A percentile compares a stretch with the other conserved stretches of the same genome.
These are phyloP conservation scores for Pseudococcus jackbeardsleyi DNA, from an alignment of 2,888 invertebrate genomes.

Conservation along the genomic window DNA sequence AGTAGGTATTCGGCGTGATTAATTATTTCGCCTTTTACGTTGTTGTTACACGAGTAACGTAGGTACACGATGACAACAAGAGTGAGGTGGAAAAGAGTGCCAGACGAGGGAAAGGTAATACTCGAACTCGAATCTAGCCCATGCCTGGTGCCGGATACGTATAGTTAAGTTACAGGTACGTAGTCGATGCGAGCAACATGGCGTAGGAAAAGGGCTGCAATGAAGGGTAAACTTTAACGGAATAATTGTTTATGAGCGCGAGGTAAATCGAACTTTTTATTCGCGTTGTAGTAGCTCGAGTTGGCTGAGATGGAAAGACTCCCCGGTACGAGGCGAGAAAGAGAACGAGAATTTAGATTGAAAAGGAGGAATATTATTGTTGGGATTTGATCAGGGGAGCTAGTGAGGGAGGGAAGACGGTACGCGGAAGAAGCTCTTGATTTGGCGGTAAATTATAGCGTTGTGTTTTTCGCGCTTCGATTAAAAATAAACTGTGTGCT, in stretches of 20 bases:
- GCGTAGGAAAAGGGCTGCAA: no score
- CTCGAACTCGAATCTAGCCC: neutral
- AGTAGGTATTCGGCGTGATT: neutral
- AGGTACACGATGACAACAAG: neutral
- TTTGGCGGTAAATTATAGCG: constrained; percentile 44
- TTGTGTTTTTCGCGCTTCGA: constrained; percentile 41
- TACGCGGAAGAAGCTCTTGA: constrained; percentile 1
- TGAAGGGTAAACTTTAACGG: neutral
- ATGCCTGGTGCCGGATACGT: no score
- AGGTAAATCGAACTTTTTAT: neutral
- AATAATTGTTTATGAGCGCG: neutral
- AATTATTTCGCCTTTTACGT: neutral
- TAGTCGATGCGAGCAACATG: no score
- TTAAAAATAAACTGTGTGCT: constrained; percentile 33
- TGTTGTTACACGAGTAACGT: neutral
- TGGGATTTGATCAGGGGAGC: neutral
- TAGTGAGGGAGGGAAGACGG: neutral
- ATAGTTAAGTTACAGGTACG: no score
- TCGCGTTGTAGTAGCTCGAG: neutral
- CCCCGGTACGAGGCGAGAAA: neutral
- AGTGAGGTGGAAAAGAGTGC: neutral
- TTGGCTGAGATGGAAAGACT: neutral
- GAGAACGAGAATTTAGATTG: neutral
- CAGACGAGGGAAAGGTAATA: neutral
- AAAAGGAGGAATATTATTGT: constrained; percentile 1